A percentile compares a stretch with the other conserved stretches of the same genome.
These are phyloP conservation scores for Etheostoma cragini DNA, from an alignment of 2,113 vertebrate species.

Conservation along the genomic window DNA sequence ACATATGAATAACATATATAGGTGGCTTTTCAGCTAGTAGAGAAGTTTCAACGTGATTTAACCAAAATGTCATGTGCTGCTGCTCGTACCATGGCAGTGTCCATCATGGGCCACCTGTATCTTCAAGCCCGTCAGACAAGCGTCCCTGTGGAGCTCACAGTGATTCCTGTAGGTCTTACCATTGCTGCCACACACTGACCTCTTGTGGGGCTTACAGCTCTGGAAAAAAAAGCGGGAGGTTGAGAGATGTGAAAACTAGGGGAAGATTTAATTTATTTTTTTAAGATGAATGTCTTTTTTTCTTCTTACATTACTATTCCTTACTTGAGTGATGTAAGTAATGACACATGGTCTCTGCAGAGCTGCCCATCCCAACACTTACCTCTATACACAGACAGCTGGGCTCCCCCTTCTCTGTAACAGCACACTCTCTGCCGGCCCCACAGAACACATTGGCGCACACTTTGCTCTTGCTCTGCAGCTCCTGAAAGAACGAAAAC, in stretches of 20 bases:
- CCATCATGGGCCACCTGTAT: constrained; percentile 97
- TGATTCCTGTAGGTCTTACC: constrained; percentile 97
- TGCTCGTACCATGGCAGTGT: constrained; percentile 91
- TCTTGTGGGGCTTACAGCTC: constrained; percentile 98
- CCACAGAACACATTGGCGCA: constrained; percentile 99
- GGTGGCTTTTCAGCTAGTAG: neutral
- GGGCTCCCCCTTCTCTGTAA: constrained; percentile 96
- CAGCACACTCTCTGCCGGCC: constrained; percentile 94
- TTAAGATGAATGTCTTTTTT: neutral
- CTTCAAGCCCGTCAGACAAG: constrained; percentile 97
- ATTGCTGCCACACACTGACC: constrained; percentile 97
- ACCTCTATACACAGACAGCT: constrained; percentile 98
- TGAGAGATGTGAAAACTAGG: neutral
- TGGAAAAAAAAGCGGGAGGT: constrained; percentile 62
- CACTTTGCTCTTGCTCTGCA: constrained; percentile 96
- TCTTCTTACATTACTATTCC: neutral
- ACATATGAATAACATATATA: neutral
- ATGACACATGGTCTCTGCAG: neutral
- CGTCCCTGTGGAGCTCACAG: constrained; percentile 97
- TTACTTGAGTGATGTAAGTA: neutral
- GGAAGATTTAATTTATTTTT: neutral
- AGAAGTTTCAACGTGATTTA: constrained; percentile 3
- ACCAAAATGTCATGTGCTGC: neutral
- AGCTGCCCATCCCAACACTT: constrained; percentile 18
- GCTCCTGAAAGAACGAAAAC: constrained; percentile 79